Evolutionary conservation across 2,113 vertebrate species (phyloP).

Genomic region (Capricornis sumatraensis): DNA sequence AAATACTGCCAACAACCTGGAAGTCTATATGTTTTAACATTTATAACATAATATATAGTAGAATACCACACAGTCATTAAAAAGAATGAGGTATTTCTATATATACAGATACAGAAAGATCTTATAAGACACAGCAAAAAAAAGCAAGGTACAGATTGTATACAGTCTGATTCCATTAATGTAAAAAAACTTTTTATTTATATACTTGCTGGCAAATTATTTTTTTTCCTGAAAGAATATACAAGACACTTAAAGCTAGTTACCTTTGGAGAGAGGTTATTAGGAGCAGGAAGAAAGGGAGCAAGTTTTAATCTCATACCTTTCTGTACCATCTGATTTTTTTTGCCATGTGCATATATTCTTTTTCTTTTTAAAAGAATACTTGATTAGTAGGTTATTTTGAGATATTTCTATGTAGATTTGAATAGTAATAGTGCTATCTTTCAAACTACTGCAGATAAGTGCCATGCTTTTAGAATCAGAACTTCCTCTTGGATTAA

Average conservation of each 20-base stretch:
- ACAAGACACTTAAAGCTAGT: background rate
- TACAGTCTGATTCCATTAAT: background rate
- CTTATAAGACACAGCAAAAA: conserved; percentile 3
- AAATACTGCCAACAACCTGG: conserved; percentile 7
- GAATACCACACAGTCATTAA: conserved; percentile 14
- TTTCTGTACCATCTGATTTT: background rate
- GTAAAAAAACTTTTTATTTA: background rate
- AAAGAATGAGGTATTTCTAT: conserved; percentile 34
- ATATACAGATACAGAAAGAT: background rate
- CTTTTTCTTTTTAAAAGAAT: background rate
- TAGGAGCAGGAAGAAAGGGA: background rate
- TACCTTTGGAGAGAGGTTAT: background rate
- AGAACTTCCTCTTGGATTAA: background rate
- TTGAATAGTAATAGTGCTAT: background rate
- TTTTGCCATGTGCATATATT: background rate
- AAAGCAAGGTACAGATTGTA: conserved; percentile 7
- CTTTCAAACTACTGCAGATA: conserved; percentile 20
- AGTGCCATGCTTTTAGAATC: background rate
- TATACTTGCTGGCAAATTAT: background rate
- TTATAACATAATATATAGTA: conserved; percentile 22
- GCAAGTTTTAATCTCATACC: background rate
- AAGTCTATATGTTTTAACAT: conserved; percentile 1
- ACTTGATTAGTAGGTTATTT: conserved; percentile 9
- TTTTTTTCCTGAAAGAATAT: background rate
- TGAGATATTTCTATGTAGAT: background rate